phyloP scores from a whole-genome alignment of 2,113 vertebrate genomes.

The Ciconia boyciana region DNA sequence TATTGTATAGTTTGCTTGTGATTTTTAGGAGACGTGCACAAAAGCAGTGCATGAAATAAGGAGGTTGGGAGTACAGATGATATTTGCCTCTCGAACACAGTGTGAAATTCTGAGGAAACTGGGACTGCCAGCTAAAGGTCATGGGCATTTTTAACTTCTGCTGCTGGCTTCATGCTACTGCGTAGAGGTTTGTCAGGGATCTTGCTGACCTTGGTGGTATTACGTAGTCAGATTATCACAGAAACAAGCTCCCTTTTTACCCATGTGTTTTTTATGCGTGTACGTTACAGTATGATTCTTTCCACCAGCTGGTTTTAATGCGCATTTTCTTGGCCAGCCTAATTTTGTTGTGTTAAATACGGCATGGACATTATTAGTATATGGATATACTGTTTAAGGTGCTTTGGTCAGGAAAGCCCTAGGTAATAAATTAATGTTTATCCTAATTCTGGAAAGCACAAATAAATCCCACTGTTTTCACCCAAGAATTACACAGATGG shows the following conservation, averaged over 20 bases:
- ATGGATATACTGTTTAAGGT: not conserved
- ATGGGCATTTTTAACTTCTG: conserved; percentile 16
- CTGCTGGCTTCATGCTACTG: not conserved
- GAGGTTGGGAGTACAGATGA: not conserved
- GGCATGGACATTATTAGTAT: not conserved
- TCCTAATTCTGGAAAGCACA: not conserved
- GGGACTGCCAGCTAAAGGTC: conserved; percentile 38
- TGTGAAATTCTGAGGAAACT: conserved; percentile 10
- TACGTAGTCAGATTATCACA: not conserved
- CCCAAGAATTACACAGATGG: not conserved
- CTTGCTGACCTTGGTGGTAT: not conserved
- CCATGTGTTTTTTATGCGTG: not conserved
- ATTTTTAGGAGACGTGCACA: not conserved
- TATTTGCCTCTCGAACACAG: not conserved
- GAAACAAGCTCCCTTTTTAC: not conserved
- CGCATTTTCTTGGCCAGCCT: not conserved
- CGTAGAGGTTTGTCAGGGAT: not conserved
- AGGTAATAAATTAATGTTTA: not conserved
- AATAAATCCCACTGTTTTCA: not conserved
- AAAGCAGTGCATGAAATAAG: not conserved
- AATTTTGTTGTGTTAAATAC: not conserved
- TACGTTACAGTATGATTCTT: not conserved
- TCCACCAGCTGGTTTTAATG: not conserved
- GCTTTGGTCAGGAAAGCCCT: not conserved
- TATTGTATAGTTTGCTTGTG: not conserved